Conservation (phyloP, 2,113 vertebrate species). For the Prietella phreatophila region DNA sequence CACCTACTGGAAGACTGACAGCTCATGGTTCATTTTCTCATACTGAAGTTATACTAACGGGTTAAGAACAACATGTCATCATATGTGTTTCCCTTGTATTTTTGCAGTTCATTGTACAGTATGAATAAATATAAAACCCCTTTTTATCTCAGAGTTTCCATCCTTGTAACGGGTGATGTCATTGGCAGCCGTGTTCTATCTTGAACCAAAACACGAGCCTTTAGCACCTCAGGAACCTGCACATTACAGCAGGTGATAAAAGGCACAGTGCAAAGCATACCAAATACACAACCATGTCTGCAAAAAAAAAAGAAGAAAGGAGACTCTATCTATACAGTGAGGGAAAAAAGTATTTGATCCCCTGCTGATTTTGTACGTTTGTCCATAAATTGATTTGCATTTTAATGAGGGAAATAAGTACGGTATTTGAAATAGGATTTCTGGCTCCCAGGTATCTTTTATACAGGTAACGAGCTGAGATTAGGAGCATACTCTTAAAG, state of each 20-base stretch:
- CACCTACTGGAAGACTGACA: slow-evolving; percentile 58
- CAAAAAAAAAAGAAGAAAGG: background rate
- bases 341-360: no score
- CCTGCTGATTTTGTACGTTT: no score
- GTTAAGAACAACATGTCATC: background rate
- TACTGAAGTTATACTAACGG: background rate
- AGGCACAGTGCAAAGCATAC: background rate
- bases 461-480: no score
- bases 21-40: background rate
- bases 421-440: no score
- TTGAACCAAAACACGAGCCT: slow-evolving; percentile 36
- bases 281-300: background rate
- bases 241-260: slow-evolving; percentile 37
- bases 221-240: slow-evolving; percentile 30
- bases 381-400: no score
- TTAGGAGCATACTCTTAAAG: no score
- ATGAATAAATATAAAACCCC: background rate
- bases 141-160: slow-evolving; percentile 18
- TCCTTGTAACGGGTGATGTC: slow-evolving; percentile 25
- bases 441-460: no score
- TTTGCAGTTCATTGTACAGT: background rate
- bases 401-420: no score
- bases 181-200: slow-evolving; percentile 21
- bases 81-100: background rate
- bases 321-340: background rate